Conservation (phyloP, 2,888 invertebrate genomes). For the Sphaerophoria taeniata region DNA sequence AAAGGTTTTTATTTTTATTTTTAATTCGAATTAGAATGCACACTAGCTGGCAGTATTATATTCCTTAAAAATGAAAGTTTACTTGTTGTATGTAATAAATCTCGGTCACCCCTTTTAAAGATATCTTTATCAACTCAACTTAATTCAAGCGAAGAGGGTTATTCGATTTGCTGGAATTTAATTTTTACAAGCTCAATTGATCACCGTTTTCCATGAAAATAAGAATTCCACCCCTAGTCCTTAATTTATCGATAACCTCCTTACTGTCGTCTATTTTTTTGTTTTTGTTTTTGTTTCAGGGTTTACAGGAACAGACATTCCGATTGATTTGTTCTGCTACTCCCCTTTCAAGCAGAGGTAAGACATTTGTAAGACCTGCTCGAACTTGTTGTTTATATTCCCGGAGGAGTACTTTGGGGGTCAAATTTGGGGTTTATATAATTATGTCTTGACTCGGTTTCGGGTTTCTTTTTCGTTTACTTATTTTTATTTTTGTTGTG, state of each 20-base stretch:
- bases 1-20: no score
- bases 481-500: slow-evolving; percentile 7
- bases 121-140: background rate
- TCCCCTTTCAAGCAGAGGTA: slow-evolving; percentile 54
- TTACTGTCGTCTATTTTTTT: slow-evolving; percentile 33
- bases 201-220: slow-evolving; percentile 54
- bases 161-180: slow-evolving; percentile 83
- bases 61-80: no score
- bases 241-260: slow-evolving; percentile 68
- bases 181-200: slow-evolving; percentile 82
- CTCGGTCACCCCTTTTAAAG: slow-evolving; percentile 27
- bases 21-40: no score
- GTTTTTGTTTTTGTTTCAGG: slow-evolving; percentile 49
- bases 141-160: slow-evolving; percentile 80
- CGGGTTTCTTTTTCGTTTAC: background rate
- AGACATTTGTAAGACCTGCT: slow-evolving; percentile 34
- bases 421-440: slow-evolving; percentile 68
- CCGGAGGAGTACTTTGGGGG: slow-evolving; percentile 67
- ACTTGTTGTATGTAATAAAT: no score
- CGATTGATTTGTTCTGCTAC: slow-evolving; percentile 67
- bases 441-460: slow-evolving; percentile 17
- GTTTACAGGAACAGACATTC: slow-evolving; percentile 65
- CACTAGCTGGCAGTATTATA: no score
- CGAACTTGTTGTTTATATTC: slow-evolving; percentile 59
- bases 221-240: slow-evolving; percentile 59